phyloP scores from a whole-genome alignment of 2,888 invertebrate species.

The Diadegma fenestrale region DNA sequence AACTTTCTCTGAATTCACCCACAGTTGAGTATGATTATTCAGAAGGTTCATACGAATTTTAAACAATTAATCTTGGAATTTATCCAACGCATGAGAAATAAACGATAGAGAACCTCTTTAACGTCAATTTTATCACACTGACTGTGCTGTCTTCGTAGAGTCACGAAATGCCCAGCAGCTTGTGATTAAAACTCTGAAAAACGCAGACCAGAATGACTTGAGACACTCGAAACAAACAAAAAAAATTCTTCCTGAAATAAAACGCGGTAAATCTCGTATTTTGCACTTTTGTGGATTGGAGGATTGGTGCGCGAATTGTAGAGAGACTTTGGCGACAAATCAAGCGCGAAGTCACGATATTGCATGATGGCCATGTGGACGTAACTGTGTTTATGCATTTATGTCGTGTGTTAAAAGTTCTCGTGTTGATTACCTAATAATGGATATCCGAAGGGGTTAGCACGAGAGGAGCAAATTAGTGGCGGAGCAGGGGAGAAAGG shows the following conservation, averaged over 20 bases:
- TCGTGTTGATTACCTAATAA: constrained; percentile 80
- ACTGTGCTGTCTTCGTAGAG: background rate
- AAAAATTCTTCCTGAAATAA: background rate
- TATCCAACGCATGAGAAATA: too few species aligned
- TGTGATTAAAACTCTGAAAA: too few species aligned
- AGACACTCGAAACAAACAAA: background rate
- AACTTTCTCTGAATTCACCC: too few species aligned
- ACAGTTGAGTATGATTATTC: too few species aligned
- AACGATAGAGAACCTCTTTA: too few species aligned
- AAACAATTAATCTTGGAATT: too few species aligned
- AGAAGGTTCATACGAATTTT: too few species aligned
- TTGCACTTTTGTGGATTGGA: constrained; percentile 12
- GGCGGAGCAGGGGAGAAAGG: constrained; percentile 53
- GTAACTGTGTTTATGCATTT: background rate
- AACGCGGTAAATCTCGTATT: background rate
- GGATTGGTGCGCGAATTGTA: constrained; percentile 19
- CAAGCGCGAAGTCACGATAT: background rate
- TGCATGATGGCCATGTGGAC: background rate
- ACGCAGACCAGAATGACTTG: background rate
- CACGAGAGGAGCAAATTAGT: constrained; percentile 82
- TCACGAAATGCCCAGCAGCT: too few species aligned
- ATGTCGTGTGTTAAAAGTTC: constrained; percentile 71
- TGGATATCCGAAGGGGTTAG: constrained; percentile 76
- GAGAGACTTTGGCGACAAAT: constrained; percentile 35
- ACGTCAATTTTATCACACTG: background rate